A percentile compares a stretch with the other conserved stretches of the same genome.
Evolutionary conservation across 2,888 invertebrate genomes (phyloP).

Genomic region (Stegophylla sp.): DNA sequence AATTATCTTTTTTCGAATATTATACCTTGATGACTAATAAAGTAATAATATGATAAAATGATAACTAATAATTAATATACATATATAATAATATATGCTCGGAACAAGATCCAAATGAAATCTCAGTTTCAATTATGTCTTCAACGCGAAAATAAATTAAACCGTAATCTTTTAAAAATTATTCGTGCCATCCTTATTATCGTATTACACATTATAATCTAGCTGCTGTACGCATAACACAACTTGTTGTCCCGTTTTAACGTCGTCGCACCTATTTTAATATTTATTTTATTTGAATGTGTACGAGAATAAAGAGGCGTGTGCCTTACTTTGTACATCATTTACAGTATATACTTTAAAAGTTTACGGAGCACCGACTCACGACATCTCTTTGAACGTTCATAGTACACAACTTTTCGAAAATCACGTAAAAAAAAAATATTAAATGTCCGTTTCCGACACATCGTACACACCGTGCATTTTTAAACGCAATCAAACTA

Average conservation of each 20-base stretch:
- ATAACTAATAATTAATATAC: no score
- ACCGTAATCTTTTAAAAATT: neutral
- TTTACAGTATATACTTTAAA: neutral
- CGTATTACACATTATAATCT: neutral
- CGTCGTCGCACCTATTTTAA: neutral
- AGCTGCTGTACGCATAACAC: no score
- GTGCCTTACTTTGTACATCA: neutral
- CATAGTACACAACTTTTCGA: no score
- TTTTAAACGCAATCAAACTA: slow-evolving; percentile 16
- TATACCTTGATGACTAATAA: neutral
- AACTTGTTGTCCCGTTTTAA: neutral
- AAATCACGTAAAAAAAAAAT: neutral
- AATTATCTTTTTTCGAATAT: no score
- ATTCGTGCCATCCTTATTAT: no score
- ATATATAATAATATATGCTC: no score
- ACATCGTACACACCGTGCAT: neutral
- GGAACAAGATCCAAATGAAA: neutral
- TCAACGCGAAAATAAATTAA: neutral
- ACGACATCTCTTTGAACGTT: no score
- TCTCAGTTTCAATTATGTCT: neutral
- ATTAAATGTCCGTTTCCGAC: neutral
- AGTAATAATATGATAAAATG: no score
- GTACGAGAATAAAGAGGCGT: neutral
- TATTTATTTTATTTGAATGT: neutral
- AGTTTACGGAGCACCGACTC: no score